A percentile compares a stretch with the other conserved stretches of the same genome.
These are phyloP conservation scores for Motacilla alba DNA, from an alignment of 2,113 vertebrate genomes.

Conservation along the genomic window DNA sequence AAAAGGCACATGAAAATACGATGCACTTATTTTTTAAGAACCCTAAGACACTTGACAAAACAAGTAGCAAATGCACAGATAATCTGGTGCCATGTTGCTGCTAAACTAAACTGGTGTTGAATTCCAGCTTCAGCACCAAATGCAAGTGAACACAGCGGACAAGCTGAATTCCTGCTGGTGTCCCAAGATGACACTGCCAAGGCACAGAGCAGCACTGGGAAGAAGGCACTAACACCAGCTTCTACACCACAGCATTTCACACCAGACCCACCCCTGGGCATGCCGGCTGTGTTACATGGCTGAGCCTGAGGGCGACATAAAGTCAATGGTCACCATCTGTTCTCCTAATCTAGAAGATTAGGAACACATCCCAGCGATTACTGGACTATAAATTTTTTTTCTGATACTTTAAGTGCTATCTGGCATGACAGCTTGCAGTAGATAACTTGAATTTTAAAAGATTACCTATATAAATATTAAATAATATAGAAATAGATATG, in stretches of 20 bases:
- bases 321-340: neutral
- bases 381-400: neutral
- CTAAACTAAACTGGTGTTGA: neutral
- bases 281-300: neutral
- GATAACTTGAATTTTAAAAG: neutral
- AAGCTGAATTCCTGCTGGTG: neutral
- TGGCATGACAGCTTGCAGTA: neutral
- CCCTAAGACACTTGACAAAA: neutral
- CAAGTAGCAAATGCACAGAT: neutral
- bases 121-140: neutral
- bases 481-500: neutral
- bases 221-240: neutral
- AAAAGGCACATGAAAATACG: neutral
- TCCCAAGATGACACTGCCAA: neutral
- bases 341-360: neutral
- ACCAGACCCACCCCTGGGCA: neutral
- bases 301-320: neutral
- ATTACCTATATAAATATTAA: neutral
- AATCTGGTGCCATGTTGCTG: neutral
- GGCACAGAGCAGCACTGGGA: rapidly evolving
- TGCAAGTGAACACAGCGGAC: neutral
- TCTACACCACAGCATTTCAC: neutral
- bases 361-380: neutral
- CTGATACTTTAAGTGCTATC: neutral
- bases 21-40: neutral